phyloP scores from a whole-genome alignment of 2,888 invertebrate species.

The Eremobia ochroleuca region DNA sequence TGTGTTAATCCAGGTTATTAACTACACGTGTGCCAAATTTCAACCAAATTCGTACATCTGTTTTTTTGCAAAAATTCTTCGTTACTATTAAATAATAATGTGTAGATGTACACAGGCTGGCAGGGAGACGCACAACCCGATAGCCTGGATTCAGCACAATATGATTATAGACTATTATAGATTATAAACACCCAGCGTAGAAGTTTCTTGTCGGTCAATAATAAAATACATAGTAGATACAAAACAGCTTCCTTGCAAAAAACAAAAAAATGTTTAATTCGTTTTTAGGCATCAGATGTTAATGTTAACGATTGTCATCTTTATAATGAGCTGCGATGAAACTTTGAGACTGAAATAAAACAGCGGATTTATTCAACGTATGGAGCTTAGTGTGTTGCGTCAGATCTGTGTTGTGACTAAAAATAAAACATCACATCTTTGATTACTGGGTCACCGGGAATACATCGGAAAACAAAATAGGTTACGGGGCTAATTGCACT shows the following conservation, averaged over 20 bases:
- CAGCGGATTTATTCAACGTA: neutral
- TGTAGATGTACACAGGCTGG: no score
- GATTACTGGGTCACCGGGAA: conserved; percentile 22
- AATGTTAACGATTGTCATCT: conserved; percentile 13
- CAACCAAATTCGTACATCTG: neutral
- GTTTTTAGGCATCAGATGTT: neutral
- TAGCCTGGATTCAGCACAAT: no score
- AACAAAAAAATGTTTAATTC: neutral
- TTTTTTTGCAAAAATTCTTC: neutral
- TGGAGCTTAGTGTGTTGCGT: conserved; percentile 14
- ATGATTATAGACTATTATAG: no score
- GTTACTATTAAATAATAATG: neutral
- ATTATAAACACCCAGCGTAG: no score
- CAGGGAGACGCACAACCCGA: no score
- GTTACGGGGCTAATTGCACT: conserved; percentile 21
- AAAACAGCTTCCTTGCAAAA: neutral
- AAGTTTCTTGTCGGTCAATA: no score
- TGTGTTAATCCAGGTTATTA: neutral
- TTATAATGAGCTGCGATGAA: conserved; percentile 11
- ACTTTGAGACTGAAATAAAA: conserved; percentile 35
- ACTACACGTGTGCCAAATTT: neutral
- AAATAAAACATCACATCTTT: conserved; percentile 46
- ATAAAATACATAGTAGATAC: no score
- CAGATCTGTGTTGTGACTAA: conserved; percentile 19
- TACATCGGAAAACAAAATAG: conserved; percentile 22